Evolutionary conservation across 2,888 invertebrate species (phyloP), one percentile per base, ranked within the genome.

Genomic region (Cosmia trapezina): DNA sequence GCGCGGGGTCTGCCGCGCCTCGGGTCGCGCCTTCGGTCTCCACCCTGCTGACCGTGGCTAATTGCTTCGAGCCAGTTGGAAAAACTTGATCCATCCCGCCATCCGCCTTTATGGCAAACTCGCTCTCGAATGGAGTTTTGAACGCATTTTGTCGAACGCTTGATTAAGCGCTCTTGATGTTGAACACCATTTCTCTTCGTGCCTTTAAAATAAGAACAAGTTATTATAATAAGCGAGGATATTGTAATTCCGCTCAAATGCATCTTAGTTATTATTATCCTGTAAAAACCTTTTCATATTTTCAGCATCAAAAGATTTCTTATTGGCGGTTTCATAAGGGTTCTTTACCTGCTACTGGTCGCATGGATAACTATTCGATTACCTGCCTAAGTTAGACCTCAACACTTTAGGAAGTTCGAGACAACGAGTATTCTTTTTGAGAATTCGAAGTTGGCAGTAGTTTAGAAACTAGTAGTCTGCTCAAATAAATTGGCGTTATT

Each of bases 11-110:
- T 69, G 86, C 86, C 89, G 87, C 89, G 88, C 89, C 90, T 87
- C 85, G 85, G 85, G 84, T 87, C 90, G 89, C 89, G 88, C 91
- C 91, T 89, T 83, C 73, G 19, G 85, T 79, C 89, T 89, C 89
- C 90, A 88, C 90, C 90, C 89, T 85, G 78, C 86, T 84, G 67
- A 77, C 86, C 89, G 90, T 88, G 83, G 89, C 89, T 91, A 93
- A 93, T 94, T 92, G 91, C 89, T 87, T 81, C 84, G 84, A 86
- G 87, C 86, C 84, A 83, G 90, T 91, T 89, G 86, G 37, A 90
- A 93, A 92, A 93, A 92, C 91, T 91, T 89, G 91, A 89, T 90
- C 88, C 91, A 87, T 88, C 83, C 86, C 89, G 89, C 88, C 91
- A 87, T 88, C 83, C 86, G 86, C 86, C 75, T 88, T 88, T 88